phyloP scores from a whole-genome alignment of 2,797 vertebrate genomes.

The Momotus momota region DNA sequence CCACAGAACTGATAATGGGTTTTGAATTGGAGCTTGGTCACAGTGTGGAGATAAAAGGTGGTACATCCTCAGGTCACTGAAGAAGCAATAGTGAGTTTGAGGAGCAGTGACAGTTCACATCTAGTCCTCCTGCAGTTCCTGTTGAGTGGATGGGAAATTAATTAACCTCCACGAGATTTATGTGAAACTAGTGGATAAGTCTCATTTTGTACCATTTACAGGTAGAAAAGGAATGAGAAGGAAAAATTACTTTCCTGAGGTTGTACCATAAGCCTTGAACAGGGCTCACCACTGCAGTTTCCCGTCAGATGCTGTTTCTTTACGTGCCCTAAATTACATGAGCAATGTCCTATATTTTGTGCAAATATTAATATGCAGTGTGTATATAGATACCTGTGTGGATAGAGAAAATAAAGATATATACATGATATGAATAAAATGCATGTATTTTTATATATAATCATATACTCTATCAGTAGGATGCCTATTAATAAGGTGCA shows the following conservation, averaged over 20 bases:
- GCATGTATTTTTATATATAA: not conserved
- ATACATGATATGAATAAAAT: not conserved
- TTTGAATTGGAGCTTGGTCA: not conserved
- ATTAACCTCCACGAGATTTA: not conserved
- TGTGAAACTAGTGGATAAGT: not conserved
- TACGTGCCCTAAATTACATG: not conserved
- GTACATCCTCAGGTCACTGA: not conserved
- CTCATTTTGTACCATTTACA: not conserved
- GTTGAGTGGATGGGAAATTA: not conserved
- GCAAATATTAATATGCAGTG: not conserved
- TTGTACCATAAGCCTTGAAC: not conserved
- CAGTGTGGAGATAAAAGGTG: not conserved
- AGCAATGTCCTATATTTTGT: not conserved
- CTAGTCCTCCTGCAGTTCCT: not conserved
- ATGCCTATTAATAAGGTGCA: not conserved
- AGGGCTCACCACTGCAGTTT: not conserved
- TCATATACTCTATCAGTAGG: not conserved
- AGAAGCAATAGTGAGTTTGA: not conserved
- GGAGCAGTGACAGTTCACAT: not conserved
- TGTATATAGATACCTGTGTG: not conserved
- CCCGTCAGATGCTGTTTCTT: not conserved
- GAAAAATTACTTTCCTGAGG: not conserved
- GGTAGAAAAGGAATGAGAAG: not conserved
- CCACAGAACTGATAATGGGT: not conserved
- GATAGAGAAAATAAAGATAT: not conserved